phyloP scores from a whole-genome alignment of 2,797 vertebrate species.

The Bradypus variegatus region DNA sequence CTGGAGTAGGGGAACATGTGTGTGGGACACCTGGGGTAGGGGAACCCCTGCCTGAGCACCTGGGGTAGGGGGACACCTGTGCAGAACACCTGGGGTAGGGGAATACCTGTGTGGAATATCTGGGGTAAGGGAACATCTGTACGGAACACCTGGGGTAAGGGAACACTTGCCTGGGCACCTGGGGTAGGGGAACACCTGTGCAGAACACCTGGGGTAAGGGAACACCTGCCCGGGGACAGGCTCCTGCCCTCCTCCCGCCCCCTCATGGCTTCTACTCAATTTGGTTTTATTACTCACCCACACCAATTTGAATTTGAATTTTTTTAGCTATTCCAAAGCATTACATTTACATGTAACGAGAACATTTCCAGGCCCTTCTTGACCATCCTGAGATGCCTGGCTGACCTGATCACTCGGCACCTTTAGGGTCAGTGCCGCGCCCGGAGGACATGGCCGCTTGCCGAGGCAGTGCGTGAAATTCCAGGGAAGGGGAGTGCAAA shows the following conservation, averaged over 20 bases:
- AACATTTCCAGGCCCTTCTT: not conserved
- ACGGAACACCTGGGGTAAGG: no score
- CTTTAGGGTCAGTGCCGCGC: not conserved
- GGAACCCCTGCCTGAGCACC: no score
- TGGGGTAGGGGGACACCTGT: no score
- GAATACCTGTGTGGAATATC: not conserved
- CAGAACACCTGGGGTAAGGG: no score
- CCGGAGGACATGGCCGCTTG: not conserved
- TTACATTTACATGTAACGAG: slow-evolving; percentile 25
- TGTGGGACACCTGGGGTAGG: no score
- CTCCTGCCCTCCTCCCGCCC: not conserved
- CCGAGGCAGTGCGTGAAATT: slow-evolving; percentile 27
- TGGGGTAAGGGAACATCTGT: not conserved
- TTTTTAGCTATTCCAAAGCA: not conserved
- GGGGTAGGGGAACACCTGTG: no score
- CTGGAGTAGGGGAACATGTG: no score
- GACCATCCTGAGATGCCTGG: not conserved
- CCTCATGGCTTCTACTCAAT: slow-evolving; percentile 36
- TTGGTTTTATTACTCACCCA: slow-evolving; percentile 39
- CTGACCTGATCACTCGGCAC: not conserved
- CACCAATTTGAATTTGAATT: slow-evolving; percentile 1
- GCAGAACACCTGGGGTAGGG: no score
- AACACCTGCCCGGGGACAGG: not conserved
- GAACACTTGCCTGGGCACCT: no score
- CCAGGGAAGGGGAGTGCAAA: not conserved